Percentiles rank a stretch among this genome's conserved stretches.
These are phyloP conservation scores for Leucophenga varia DNA, from an alignment of 1,140 invertebrate genomes.

Conservation along the genomic window DNA sequence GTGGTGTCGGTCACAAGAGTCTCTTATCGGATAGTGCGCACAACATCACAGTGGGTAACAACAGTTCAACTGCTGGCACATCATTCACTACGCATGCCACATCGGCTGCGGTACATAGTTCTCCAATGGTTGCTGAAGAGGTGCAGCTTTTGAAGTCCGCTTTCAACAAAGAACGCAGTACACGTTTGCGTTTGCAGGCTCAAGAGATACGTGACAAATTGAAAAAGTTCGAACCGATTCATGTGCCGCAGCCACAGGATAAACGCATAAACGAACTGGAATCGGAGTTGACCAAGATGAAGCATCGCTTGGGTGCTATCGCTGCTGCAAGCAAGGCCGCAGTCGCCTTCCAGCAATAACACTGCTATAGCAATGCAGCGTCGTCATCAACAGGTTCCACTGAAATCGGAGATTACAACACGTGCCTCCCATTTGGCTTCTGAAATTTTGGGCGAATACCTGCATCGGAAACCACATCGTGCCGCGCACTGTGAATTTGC, in stretches of 20 bases:
- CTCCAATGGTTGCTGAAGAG: slow-evolving; percentile 65
- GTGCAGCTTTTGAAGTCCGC: slow-evolving; percentile 63
- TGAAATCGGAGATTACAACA: slow-evolving; percentile 36
- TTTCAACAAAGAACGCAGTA: slow-evolving; percentile 61
- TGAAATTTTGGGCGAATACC: slow-evolving; percentile 48
- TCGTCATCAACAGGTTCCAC: slow-evolving; percentile 33
- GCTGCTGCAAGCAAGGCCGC: slow-evolving; percentile 41
- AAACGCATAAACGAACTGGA: slow-evolving; percentile 50
- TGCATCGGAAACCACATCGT: slow-evolving; percentile 51
- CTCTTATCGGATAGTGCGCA: slow-evolving; percentile 41
- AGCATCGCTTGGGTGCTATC: slow-evolving; percentile 54
- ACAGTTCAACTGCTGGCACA: slow-evolving; percentile 36
- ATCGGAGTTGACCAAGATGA: slow-evolving; percentile 47
- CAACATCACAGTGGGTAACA: slow-evolving; percentile 8
- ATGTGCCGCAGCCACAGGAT: slow-evolving; percentile 54
- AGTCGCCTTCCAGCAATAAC: slow-evolving; percentile 16
- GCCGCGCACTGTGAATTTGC: slow-evolving; percentile 45
- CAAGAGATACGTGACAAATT: slow-evolving; percentile 65
- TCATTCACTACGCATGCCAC: slow-evolving; percentile 25
- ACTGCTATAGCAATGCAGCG: slow-evolving; percentile 38
- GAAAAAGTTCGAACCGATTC: slow-evolving; percentile 62
- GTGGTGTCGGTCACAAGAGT: too few relatives aligned
- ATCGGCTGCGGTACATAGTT: slow-evolving; percentile 43
- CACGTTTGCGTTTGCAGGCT: slow-evolving; percentile 62
- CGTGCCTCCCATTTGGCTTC: slow-evolving; percentile 42